Conservation (phyloP, 2,113 vertebrate species). For the Heterotis niloticus region DNA sequence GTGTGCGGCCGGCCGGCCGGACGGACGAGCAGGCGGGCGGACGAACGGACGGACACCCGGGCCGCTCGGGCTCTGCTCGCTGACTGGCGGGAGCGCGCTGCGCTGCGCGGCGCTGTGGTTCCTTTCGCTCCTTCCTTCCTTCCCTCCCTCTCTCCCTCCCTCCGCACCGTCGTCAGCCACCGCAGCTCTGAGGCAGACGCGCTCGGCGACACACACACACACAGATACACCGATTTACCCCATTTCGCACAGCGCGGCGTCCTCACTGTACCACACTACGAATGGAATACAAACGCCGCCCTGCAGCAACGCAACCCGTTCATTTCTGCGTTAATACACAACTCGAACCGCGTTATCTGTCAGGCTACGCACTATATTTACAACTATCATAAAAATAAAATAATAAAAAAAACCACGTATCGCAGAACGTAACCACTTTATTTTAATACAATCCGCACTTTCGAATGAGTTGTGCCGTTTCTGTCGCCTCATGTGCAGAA, state of each 20-base stretch:
- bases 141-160: not conserved
- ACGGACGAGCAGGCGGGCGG: conserved; percentile 4
- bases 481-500: no score
- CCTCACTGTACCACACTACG: no score
- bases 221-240: conserved; percentile 17
- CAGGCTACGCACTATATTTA: not conserved
- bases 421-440: no score
- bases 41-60: not conserved
- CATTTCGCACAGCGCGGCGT: no score
- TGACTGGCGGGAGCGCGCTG: not conserved
- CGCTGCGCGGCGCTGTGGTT: conserved; percentile 6
- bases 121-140: conserved; percentile 13
- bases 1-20: conserved; percentile 30
- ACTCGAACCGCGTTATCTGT: conserved; percentile 29
- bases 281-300: no score
- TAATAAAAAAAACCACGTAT: no score
- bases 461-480: no score
- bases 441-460: no score
- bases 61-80: no score
- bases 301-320: no score
- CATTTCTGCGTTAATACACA: no score
- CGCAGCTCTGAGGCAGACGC: conserved; percentile 40
- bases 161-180: conserved; percentile 20
- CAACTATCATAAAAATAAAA: not conserved
- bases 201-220: conserved; percentile 39